phyloP scores from a whole-genome alignment of 2,113 vertebrate genomes.

The Trogon melanurus region DNA sequence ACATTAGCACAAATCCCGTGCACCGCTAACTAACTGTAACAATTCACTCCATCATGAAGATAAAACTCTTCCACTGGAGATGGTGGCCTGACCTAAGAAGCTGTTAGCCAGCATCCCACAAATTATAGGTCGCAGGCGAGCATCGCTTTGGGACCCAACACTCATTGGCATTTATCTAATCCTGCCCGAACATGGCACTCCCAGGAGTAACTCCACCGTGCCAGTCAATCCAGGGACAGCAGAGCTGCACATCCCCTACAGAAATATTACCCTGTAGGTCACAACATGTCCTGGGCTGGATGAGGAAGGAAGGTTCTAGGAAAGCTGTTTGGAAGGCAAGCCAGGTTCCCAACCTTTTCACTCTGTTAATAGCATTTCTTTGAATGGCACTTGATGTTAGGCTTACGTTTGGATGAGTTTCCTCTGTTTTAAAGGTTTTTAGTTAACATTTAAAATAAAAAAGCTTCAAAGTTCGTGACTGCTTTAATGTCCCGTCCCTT shows the following conservation, averaged over 20 bases:
- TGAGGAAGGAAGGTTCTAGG: not conserved
- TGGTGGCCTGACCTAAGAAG: not conserved
- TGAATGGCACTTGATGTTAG: not conserved
- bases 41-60: not conserved
- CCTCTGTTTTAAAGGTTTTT: not conserved
- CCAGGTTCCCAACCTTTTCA: not conserved
- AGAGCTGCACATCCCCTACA: not conserved
- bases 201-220: not conserved
- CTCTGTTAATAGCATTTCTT: not conserved
- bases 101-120: not conserved
- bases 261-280: not conserved
- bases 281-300: not conserved
- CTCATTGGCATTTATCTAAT: not conserved
- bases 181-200: not conserved
- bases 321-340: not conserved
- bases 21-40: not conserved
- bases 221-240: not conserved
- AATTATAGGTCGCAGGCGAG: not conserved
- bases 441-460: not conserved
- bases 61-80: not conserved
- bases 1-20: not conserved
- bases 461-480: not conserved
- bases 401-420: conserved; percentile 42
- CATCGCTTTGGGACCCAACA: not conserved
- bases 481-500: not conserved